These are phyloP conservation scores for Pterocles orientalis DNA, from an alignment of 2,113 vertebrate genomes.

Conservation along the genomic window DNA sequence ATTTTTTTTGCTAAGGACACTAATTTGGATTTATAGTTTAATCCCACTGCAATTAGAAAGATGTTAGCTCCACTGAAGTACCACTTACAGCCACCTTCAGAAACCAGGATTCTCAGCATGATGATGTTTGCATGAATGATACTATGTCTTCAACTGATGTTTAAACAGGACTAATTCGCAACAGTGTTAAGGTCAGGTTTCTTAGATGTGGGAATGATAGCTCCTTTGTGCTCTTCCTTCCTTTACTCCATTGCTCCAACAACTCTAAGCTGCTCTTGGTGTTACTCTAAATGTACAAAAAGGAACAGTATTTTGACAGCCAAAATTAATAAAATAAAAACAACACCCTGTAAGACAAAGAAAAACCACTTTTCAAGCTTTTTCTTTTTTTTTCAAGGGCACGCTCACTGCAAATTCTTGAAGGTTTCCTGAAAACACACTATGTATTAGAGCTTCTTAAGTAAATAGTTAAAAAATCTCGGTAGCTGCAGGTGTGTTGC, in stretches of 20 bases:
- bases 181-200: neutral
- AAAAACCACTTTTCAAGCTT: neutral
- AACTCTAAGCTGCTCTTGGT: neutral
- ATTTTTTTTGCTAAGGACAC: neutral
- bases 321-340: neutral
- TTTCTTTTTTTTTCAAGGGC: too few relatives aligned
- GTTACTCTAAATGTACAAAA: neutral
- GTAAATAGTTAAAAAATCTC: neutral
- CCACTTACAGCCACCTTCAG: neutral
- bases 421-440: neutral
- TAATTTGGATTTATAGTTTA: neutral
- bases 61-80: neutral
- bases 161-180: neutral
- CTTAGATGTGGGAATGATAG: neutral
- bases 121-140: neutral
- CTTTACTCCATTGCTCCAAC: neutral
- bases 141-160: neutral
- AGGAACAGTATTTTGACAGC: neutral
- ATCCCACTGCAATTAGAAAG: neutral
- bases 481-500: neutral
- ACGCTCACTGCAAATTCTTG: neutral
- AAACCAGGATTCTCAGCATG: neutral
- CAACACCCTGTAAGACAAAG: accelerated
- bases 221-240: neutral
- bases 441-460: neutral